These are phyloP conservation scores for Diabrotica undecimpunctata DNA, from an alignment of 1,140 invertebrate genomes.

Conservation along the genomic window DNA sequence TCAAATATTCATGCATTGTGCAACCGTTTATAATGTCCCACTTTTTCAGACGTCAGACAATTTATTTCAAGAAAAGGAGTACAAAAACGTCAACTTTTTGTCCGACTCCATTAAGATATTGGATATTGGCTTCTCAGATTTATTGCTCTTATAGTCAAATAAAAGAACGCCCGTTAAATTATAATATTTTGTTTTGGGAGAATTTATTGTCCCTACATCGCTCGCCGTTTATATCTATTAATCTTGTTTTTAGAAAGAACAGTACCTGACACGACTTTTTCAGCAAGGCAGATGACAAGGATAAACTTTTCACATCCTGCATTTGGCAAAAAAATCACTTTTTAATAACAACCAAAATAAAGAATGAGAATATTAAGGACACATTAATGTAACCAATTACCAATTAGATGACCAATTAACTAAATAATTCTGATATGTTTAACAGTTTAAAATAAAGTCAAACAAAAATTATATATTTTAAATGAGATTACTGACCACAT, in stretches of 20 bases:
- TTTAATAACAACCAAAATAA: too few species aligned
- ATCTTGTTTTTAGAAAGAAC: background rate
- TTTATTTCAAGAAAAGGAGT: background rate
- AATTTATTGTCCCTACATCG: background rate
- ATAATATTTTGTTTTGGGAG: slow-evolving; percentile 3
- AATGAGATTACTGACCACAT: too few species aligned
- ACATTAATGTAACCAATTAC: too few species aligned
- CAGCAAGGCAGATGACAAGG: too few species aligned
- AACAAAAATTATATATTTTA: too few species aligned
- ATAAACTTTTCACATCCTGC: too few species aligned
- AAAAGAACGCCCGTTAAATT: background rate
- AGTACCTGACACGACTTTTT: too few species aligned
- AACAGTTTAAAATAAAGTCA: too few species aligned
- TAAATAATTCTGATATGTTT: too few species aligned
- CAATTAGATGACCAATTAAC: too few species aligned
- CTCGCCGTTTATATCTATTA: background rate
- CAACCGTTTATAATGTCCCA: slow-evolving; percentile 2
- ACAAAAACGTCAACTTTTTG: slow-evolving; percentile 2
- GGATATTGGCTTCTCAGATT: background rate
- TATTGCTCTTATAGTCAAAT: slow-evolving; percentile 3
- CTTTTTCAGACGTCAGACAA: background rate
- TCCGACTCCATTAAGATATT: background rate
- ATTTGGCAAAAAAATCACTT: too few species aligned
- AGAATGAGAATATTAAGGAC: too few species aligned
- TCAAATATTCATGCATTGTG: slow-evolving; percentile 2